Base-by-base conservation (phyloP, 2,797 vertebrate species). In the Pangasius sanitwongsei region DNA sequence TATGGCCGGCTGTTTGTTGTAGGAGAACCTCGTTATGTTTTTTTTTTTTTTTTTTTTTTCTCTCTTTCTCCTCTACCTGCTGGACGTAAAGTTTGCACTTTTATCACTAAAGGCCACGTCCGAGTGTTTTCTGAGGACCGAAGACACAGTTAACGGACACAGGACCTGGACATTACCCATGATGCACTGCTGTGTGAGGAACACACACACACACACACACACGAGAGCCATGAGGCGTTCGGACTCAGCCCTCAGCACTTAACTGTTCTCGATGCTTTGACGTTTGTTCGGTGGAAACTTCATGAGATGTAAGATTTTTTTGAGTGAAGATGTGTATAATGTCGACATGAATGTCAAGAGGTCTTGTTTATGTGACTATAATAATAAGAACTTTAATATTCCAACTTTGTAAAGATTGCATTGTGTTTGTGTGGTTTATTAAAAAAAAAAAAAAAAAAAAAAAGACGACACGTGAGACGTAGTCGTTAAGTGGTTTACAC, bases 1-100 rank as follows among this genome's bases (percentile, higher is more conserved):
- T 92, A 96, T 97, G 95, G 96, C 96, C 0, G 95, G 96, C 90
- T 97, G 96, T 93, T 95, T 95, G 48, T 84, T 97, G 92, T 97
- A 85, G 57, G 93, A 96, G 86, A 23, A 41, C 28, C 55, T 1
- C 37, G 75, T 6, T 28, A 67, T 37, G 84, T 3, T 84, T n/a
- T 31, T 34, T 34, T 81, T 18, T 1, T 57, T 57, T 55, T 50
- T 11, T 1, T 41, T n/a, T n/a, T n/a, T n/a, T 3, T 3, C 4
- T 44, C 41, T 44, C 41, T 50, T 50, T 50, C 48, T 4, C 88
- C 31, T 37, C 61, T 86, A 48, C 85, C 87, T 86, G 59, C 31
- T 80, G 83, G 89, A 84, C 88, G 90, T 89, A 89, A 86, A 87
- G 61, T 90, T 93, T 91, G 95, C 94, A 95, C 95, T 95, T 95